phyloP scores from a whole-genome alignment of 2,888 invertebrate genomes.

The Campoletis raptor region DNA sequence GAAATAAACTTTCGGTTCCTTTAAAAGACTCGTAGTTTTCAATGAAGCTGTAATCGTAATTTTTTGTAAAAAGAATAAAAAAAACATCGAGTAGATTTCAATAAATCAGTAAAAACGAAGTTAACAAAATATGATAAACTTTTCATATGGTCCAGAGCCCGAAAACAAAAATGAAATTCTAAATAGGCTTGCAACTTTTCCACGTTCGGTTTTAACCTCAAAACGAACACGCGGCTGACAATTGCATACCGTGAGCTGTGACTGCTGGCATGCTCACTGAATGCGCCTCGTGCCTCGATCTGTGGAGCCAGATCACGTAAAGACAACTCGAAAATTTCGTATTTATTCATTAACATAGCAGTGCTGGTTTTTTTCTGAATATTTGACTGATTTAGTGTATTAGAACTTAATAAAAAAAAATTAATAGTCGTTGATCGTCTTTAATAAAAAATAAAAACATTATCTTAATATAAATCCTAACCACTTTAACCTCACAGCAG shows the following conservation, averaged over 20 bases:
- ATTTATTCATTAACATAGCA: not conserved
- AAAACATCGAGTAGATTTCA: too few relatives aligned
- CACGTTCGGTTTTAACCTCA: constrained; percentile 62
- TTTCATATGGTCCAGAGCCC: not conserved
- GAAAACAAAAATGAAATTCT: not conserved
- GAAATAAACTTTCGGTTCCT: too few relatives aligned
- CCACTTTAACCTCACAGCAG: not conserved
- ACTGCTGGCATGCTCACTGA: not conserved
- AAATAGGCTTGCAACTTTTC: not conserved
- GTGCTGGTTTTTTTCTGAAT: not conserved
- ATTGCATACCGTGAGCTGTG: constrained; percentile 5
- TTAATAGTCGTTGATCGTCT: not conserved
- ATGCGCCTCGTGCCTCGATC: not conserved
- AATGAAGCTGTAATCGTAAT: too few relatives aligned
- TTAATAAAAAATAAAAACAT: not conserved
- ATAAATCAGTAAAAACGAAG: too few relatives aligned
- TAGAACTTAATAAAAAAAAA: not conserved
- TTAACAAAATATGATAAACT: too few relatives aligned
- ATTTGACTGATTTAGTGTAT: not conserved
- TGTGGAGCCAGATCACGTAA: not conserved
- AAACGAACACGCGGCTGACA: constrained; percentile 61
- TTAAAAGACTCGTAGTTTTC: too few relatives aligned
- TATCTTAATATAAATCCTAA: not conserved
- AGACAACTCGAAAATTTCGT: not conserved
- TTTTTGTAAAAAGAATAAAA: too few relatives aligned